These are phyloP conservation scores for Zaprionus ornatus DNA, from an alignment of 1,140 invertebrate genomes.

Conservation along the genomic window DNA sequence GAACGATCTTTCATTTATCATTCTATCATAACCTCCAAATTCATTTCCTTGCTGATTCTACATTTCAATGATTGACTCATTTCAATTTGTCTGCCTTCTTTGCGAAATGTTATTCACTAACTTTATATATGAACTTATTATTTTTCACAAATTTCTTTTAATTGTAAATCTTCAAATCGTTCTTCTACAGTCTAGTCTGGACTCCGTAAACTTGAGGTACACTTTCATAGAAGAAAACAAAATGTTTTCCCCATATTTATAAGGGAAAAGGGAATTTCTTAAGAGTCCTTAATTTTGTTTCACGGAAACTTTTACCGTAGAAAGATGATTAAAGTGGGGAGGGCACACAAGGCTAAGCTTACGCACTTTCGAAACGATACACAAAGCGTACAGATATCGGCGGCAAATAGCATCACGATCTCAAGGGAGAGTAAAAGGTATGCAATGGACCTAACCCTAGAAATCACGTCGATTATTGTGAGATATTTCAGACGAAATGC, in stretches of 20 bases:
- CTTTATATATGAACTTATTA: too few species aligned
- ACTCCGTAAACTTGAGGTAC: too few species aligned
- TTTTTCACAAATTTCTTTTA: too few species aligned
- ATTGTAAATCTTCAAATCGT: too few species aligned
- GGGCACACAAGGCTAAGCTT: constrained; percentile 44
- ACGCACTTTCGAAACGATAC: constrained; percentile 74
- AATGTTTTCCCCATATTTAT: not conserved
- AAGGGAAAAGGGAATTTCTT: not conserved
- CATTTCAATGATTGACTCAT: too few species aligned
- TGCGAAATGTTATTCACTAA: too few species aligned
- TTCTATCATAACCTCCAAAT: too few species aligned
- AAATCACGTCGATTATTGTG: constrained; percentile 41
- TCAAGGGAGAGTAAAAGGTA: not conserved
- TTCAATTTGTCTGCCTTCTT: too few species aligned
- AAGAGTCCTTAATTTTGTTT: not conserved
- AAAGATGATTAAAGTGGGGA: not conserved
- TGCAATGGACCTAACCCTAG: not conserved
- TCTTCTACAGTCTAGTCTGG: too few species aligned
- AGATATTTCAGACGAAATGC: constrained; percentile 67
- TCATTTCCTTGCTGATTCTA: too few species aligned
- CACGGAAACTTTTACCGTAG: not conserved
- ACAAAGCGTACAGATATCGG: constrained; percentile 67
- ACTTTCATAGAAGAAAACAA: too few species aligned
- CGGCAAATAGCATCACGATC: constrained; percentile 71
- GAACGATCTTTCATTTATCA: too few species aligned